A percentile compares a stretch with the other conserved stretches of the same genome.
These are phyloP conservation scores for Pterocles burchelli DNA, from an alignment of 2,113 vertebrate species.

Conservation along the genomic window DNA sequence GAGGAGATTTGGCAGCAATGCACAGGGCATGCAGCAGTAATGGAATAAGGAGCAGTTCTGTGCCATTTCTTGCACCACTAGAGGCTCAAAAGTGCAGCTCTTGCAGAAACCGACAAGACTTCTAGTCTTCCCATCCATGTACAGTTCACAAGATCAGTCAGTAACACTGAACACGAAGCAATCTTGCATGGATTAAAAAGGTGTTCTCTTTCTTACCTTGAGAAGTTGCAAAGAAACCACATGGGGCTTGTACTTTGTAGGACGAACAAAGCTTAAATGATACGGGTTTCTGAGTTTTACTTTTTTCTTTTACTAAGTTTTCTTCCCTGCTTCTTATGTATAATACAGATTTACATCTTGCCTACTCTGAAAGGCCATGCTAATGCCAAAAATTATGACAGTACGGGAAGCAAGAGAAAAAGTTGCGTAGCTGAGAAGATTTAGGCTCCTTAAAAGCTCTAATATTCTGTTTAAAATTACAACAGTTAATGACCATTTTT, in stretches of 20 bases:
- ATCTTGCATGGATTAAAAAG: background rate
- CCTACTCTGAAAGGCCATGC: background rate
- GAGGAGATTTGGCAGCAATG: background rate
- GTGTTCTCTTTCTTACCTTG: background rate
- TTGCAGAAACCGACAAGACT: background rate
- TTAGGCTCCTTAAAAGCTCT: background rate
- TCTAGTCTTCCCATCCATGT: background rate
- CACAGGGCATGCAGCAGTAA: background rate
- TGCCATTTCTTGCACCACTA: background rate
- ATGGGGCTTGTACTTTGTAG: background rate
- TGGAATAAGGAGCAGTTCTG: background rate
- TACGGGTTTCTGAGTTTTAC: background rate
- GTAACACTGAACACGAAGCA: background rate
- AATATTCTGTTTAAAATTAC: slow-evolving; percentile 41
- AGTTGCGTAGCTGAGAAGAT: background rate
- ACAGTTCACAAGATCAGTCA: background rate
- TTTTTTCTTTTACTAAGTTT: background rate
- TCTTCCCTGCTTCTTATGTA: background rate
- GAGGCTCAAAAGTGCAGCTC: background rate
- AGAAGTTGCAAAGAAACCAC: background rate
- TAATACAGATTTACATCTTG: background rate
- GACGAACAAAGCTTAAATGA: background rate
- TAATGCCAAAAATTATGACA: background rate
- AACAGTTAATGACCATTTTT: slow-evolving; percentile 27
- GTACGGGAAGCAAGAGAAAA: background rate